phyloP scores from a whole-genome alignment of 1,140 invertebrate genomes.

The Hycleus cichorii region DNA sequence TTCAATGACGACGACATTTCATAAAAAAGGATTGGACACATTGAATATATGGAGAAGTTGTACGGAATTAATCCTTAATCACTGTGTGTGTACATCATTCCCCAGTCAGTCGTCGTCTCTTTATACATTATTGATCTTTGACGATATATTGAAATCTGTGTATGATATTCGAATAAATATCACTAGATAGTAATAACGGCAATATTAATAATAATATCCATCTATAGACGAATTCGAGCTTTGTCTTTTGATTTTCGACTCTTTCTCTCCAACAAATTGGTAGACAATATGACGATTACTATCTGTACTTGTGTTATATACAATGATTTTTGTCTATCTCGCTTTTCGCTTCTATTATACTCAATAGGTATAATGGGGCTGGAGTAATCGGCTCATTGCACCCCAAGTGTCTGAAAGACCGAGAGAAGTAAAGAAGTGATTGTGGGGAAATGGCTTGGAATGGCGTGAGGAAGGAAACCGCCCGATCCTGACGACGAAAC shows the following conservation, averaged over 20 bases:
- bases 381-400: slow-evolving; percentile 32
- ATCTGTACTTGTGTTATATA: slow-evolving; percentile 16
- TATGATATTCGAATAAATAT: not conserved
- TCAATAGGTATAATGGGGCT: slow-evolving; percentile 25
- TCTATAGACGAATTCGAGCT: not conserved
- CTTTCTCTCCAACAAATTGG: slow-evolving; percentile 18
- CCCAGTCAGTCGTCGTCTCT: not conserved
- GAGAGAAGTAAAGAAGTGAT: slow-evolving; percentile 26
- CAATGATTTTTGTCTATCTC: slow-evolving; percentile 23
- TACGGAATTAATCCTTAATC: slow-evolving; percentile 14
- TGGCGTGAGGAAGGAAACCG: slow-evolving; percentile 31
- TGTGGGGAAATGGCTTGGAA: slow-evolving; percentile 35
- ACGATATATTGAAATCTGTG: slow-evolving; percentile 9
- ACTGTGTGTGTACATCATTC: not conserved
- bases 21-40: slow-evolving; percentile 26
- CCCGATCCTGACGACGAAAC: slow-evolving; percentile 13
- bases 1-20: slow-evolving; percentile 19
- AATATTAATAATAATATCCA: too few species aligned
- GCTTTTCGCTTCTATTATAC: slow-evolving; percentile 1
- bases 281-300: slow-evolving; percentile 16
- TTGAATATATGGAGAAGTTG: slow-evolving; percentile 16
- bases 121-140: slow-evolving; percentile 10
- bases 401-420: slow-evolving; percentile 31
- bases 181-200: too few species aligned
- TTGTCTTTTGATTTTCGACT: slow-evolving; percentile 4